Percentiles rank a stretch among this genome's conserved stretches.
phyloP scores from a whole-genome alignment of 2,113 vertebrate species.

The Clarias macrocephalus region DNA sequence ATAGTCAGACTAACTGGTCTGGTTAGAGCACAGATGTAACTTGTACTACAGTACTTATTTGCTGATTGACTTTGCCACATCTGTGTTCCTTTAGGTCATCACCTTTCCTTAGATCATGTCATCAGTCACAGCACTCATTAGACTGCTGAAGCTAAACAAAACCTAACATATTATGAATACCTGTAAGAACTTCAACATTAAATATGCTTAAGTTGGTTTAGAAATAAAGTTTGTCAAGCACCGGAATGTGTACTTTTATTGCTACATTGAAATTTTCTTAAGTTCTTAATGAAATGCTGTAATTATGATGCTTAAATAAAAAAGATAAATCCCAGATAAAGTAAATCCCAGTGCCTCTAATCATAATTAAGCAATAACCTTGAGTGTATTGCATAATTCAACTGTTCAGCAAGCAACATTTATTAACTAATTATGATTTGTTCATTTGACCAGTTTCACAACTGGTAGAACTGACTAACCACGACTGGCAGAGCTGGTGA shows the following conservation, averaged over 20 bases:
- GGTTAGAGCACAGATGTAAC: background rate
- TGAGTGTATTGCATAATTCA: too few relatives aligned
- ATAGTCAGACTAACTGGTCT: background rate
- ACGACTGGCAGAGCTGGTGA: too few relatives aligned
- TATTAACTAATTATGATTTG: too few relatives aligned
- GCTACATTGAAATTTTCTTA: background rate
- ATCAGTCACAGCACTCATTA: background rate
- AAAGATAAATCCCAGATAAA: background rate
- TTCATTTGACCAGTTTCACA: too few relatives aligned
- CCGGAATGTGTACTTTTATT: background rate
- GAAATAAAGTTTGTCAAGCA: background rate
- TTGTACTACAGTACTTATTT: background rate
- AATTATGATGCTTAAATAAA: background rate
- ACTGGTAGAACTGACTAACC: too few relatives aligned
- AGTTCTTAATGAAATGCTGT: background rate
- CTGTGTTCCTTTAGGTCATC: background rate
- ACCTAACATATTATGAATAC: background rate
- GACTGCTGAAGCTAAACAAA: background rate
- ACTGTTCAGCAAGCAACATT: too few relatives aligned
- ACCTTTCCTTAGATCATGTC: background rate
- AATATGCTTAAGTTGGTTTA: background rate
- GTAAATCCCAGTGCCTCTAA: background rate
- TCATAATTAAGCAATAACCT: background rate
- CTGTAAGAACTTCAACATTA: background rate
- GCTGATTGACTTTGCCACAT: background rate